Evolutionary conservation across 2,888 invertebrate genomes (phyloP), one percentile per base, ranked within the genome.

Genomic region (Meganola albula): DNA sequence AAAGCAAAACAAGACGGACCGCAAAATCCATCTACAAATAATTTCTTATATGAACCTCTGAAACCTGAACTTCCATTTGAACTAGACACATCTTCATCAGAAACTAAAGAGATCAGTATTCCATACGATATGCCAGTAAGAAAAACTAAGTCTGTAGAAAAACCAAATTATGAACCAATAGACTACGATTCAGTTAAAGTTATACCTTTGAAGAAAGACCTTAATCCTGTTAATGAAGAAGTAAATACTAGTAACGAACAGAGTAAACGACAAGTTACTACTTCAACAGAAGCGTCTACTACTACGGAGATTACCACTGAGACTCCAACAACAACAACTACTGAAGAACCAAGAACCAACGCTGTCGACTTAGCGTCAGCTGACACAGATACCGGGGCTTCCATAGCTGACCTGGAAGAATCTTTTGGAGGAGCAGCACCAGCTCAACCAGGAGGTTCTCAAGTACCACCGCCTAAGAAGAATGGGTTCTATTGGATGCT

Each of bases 401-500:
- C 90, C 26, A 69, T 91, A 20, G 75, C 87, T 24, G 93, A 92
- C 57, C 74, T 94, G 30, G 93, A 91, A 61, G 93, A 91, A 46
- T 94, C 94, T 0, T 94, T 95, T 56, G 93, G 92, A 16, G 92
- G 91, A 11, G 88, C 90, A 1, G 86, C 87, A 0, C 87, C 88
- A 4, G 78, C 72, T 21, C 65, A 78, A 22, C 86, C 87, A 8
- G 88, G 90, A 0, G 90, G 91, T 54, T 88, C 90, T 2, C 86
- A 87, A 9, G 58, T 90, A 12, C 91, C 93, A 3, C 88, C 91
- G 0, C 90, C 90, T 21, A 88, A 88, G 49, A 90, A 89, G 53
- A 94, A 91, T 38, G 95, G 95, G 0, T 91, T 95, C 48, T 95
- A 95, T 63, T 95, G 94, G 79, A 88, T 95, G 60, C 85, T 94